These are phyloP conservation scores for Platycercus adscitus DNA, from an alignment of 2,113 vertebrate species.

Conservation along the genomic window DNA sequence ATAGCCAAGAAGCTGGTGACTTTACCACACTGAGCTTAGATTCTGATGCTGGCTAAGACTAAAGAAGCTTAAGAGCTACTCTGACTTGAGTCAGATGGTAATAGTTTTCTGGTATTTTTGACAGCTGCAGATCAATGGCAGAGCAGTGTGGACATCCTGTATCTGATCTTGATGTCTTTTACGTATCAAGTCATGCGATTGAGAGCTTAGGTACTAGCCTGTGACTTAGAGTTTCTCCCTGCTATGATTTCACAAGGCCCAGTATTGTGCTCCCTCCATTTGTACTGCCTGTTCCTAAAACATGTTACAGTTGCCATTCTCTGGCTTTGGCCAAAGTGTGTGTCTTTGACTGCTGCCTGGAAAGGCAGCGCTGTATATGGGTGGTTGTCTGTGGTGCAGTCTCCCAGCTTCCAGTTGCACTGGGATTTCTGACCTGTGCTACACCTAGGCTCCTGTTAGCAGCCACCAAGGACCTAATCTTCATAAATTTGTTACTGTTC, in stretches of 20 bases:
- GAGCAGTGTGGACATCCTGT: neutral
- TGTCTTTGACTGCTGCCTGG: neutral
- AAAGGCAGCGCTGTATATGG: neutral
- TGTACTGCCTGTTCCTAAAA: neutral
- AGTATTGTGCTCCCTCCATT: accelerated
- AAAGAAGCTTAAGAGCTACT: neutral
- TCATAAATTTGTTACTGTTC: neutral
- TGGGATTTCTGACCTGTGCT: neutral
- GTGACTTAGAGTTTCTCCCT: neutral
- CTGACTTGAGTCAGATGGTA: neutral
- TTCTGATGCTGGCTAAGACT: neutral
- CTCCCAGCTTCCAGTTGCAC: neutral
- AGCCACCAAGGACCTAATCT: neutral
- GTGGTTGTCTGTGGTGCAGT: neutral
- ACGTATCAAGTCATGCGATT: accelerated
- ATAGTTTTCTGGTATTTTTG: neutral
- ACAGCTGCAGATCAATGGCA: neutral
- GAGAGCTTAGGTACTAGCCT: neutral
- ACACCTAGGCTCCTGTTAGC: neutral
- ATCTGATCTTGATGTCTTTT: neutral
- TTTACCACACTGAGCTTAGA: neutral
- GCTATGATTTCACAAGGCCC: neutral
- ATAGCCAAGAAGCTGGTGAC: neutral
- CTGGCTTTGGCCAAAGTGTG: neutral
- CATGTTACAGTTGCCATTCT: neutral